Evolutionary conservation across 1,140 invertebrate species (phyloP), one percentile per base, ranked within the genome.

Genomic region (Tetragonula clypearis): DNA sequence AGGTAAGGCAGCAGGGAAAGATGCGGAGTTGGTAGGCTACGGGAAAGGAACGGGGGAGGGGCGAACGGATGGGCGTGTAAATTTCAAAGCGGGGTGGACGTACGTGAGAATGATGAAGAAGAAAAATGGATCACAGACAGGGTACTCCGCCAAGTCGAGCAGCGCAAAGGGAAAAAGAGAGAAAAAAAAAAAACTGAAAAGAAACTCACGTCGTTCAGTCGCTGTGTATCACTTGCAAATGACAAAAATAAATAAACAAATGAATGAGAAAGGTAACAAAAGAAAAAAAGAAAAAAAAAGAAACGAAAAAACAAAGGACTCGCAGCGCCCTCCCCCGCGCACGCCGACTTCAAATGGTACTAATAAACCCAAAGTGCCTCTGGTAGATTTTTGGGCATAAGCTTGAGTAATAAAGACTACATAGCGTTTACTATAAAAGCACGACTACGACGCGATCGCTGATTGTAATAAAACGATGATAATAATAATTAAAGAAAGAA

Each of bases 301-400:
- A 14, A 60, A 73, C 30, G n/a, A 73, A 85, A 76, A 88, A 73
- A 77, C 71, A 81, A 56, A 56, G 79, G 74, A 88, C 79, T 84
- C 66, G 85, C 72, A 78, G 90, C 91, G 88, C 89, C 91, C 90
- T 93, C 92, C 92, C 93, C 92, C 92, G 91, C 92, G 91, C 93
- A 93, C 93, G 92, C 92, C 92, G 93, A 94, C 91, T 93, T 93
- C 90, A 94, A 91, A 95, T 95, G 94, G 94, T 95, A 95, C 94
- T 95, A 95, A 95, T 94, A 94, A 94, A 94, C 93, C 94, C 94
- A 94, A 95, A 95, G 94, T 95, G 94, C 94, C 94, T 95, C 94
- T 95, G 93, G 94, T 95, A 95, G 94, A 95, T 95, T 94, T 95
- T 95, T 94, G 93, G 94, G 94, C 93, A 95, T 94, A 94, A 94